These are phyloP conservation scores for Gasterosteus nipponicus DNA, from an alignment of 2,113 vertebrate genomes.

Conservation along the genomic window DNA sequence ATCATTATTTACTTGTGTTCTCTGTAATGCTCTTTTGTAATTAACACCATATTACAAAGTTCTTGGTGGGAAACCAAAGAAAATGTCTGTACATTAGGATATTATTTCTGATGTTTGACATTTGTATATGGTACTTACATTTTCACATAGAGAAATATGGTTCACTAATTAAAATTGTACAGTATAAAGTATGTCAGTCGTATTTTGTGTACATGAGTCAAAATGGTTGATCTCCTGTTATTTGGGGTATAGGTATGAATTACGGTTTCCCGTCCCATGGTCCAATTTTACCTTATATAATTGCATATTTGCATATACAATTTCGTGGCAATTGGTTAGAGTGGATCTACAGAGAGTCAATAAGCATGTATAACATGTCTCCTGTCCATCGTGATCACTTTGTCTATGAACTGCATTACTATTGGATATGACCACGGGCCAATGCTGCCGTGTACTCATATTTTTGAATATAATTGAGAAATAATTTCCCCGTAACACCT, in stretches of 20 bases:
- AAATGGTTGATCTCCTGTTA: background rate
- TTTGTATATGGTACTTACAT: too few species aligned
- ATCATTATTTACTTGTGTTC: background rate
- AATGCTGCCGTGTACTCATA: background rate
- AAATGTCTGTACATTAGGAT: background rate
- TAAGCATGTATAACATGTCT: background rate
- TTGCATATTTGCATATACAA: background rate
- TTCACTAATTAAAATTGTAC: background rate
- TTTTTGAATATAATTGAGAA: background rate
- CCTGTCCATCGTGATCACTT: background rate
- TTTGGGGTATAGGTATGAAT: background rate
- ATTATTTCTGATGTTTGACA: background rate
- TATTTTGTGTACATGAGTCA: background rate
- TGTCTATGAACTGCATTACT: background rate
- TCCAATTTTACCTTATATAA: background rate
- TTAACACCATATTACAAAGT: background rate
- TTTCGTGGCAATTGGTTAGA: too few species aligned
- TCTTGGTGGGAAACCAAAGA: background rate
- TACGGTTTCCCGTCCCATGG: background rate
- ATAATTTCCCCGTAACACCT: background rate
- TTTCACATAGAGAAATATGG: background rate
- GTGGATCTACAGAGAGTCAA: background rate
- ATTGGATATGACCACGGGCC: background rate
- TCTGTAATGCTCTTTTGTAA: background rate
- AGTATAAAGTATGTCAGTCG: background rate